Percentiles rank a stretch among this genome's conserved stretches.
These are phyloP conservation scores for Magallana ariakensis DNA, from an alignment of 1,140 invertebrate genomes.

Conservation along the genomic window DNA sequence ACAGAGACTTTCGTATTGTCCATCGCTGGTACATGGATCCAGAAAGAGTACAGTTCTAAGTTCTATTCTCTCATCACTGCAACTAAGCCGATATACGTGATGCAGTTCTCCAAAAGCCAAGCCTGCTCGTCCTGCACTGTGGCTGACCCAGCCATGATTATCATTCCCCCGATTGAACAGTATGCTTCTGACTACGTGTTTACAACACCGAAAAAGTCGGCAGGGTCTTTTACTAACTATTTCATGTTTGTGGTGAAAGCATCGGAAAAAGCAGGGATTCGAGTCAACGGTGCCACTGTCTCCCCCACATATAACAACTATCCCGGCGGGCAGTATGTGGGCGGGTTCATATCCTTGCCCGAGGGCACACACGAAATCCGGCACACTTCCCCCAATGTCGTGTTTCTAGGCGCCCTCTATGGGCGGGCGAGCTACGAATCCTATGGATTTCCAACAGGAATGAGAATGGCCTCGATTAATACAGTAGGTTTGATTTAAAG, in stretches of 20 bases:
- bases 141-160: slow-evolving; percentile 60
- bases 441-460: slow-evolving; percentile 56
- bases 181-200: slow-evolving; percentile 62
- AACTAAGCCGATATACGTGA: slow-evolving; percentile 46
- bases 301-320: slow-evolving; percentile 51
- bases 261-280: slow-evolving; percentile 50
- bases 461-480: slow-evolving; percentile 55
- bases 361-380: slow-evolving; percentile 56
- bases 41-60: slow-evolving; percentile 41
- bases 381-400: slow-evolving; percentile 56
- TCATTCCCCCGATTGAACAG: slow-evolving; percentile 55
- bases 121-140: slow-evolving; percentile 35
- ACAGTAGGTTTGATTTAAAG: slow-evolving; percentile 26
- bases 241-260: slow-evolving; percentile 56
- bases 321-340: slow-evolving; percentile 50
- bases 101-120: slow-evolving; percentile 52
- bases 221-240: slow-evolving; percentile 58
- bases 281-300: slow-evolving; percentile 50
- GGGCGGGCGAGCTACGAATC: slow-evolving; percentile 55
- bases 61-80: slow-evolving; percentile 46
- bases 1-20: slow-evolving; percentile 37
- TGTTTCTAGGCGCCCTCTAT: slow-evolving; percentile 52
- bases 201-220: slow-evolving; percentile 53
- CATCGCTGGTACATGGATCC: slow-evolving; percentile 25
- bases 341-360: slow-evolving; percentile 45